Evolutionary conservation across 2,113 vertebrate species (phyloP).

Genomic region (Malaclemys terrapin): DNA sequence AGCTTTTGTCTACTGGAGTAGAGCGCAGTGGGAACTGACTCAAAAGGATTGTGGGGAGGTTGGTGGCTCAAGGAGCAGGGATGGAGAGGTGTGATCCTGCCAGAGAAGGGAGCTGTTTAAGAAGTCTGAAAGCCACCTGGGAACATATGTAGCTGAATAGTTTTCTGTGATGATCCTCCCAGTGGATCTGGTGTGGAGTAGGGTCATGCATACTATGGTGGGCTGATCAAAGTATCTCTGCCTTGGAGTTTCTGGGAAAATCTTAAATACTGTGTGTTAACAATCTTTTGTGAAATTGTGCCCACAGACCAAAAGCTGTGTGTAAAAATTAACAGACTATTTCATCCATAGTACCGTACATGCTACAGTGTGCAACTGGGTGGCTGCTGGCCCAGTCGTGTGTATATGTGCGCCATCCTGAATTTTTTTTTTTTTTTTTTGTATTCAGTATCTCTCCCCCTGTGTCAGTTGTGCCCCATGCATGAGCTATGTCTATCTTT

Average conservation of each 20-base stretch:
- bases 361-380: neutral
- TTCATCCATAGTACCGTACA: neutral
- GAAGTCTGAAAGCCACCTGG: conserved; percentile 47
- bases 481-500: conserved; percentile 11
- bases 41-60: neutral
- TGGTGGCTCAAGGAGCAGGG: conserved; percentile 2
- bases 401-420: neutral
- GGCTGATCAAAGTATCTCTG: neutral
- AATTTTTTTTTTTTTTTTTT: neutral
- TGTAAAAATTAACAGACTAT: neutral
- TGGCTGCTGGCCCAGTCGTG: neutral
- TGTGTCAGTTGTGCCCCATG: neutral
- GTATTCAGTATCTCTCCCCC: neutral
- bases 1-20: conserved; percentile 16
- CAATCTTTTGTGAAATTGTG: neutral
- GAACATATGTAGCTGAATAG: conserved; percentile 58
- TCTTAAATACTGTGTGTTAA: neutral
- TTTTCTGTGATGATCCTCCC: conserved; percentile 37
- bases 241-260: neutral
- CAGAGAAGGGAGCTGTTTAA: conserved; percentile 44
- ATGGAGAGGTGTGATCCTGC: neutral
- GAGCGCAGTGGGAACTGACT: neutral
- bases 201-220: neutral
- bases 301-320: neutral
- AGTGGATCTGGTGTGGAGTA: conserved; percentile 24